Conservation (phyloP, 2,113 vertebrate species). For the Uria aalge region DNA sequence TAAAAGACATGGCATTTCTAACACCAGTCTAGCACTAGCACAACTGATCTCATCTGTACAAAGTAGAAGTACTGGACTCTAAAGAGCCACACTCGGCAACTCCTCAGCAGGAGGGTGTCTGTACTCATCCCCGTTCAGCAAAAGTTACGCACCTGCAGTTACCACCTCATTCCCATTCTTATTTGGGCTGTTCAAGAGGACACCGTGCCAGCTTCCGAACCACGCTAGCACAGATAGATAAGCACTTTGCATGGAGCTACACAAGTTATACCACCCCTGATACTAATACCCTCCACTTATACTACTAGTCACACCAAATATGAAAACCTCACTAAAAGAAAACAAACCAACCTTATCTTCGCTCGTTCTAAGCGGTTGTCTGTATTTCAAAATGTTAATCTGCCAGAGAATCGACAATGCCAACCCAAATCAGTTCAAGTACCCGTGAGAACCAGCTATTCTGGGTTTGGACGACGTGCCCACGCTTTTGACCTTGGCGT, state of each 20-base stretch:
- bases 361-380: neutral
- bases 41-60: too few relatives aligned
- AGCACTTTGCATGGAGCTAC: neutral
- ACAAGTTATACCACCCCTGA: neutral
- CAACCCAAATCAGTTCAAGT: neutral
- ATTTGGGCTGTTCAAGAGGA: neutral
- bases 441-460: neutral
- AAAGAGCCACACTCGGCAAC: neutral
- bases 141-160: neutral
- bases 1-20: neutral
- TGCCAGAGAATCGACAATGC: neutral
- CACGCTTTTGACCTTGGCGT: neutral
- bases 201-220: neutral
- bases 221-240: rapidly evolving
- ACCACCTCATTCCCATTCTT: neutral
- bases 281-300: neutral
- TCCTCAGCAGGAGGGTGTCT: neutral
- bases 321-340: neutral
- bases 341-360: neutral
- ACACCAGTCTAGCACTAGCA: neutral
- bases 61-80: neutral
- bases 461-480: neutral
- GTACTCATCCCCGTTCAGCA: neutral
- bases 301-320: neutral
- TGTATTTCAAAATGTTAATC: neutral